Base-by-base conservation (phyloP, 2,113 vertebrate species). In the Labeo rohita region DNA sequence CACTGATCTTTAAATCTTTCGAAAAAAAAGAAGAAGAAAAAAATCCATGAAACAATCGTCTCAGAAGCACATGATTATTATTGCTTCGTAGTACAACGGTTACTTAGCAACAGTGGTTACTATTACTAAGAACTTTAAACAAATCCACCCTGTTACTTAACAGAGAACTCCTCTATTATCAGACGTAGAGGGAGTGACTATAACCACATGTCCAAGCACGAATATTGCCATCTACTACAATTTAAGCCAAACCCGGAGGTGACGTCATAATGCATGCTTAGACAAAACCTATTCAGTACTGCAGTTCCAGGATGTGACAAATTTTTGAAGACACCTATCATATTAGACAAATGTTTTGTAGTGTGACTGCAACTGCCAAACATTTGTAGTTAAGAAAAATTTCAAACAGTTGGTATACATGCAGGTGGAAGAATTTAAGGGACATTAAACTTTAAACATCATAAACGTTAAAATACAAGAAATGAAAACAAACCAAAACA, bases 121-220 rank as follows among this genome's bases (percentile, higher is more conserved):
- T 50, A 52, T 70, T 52, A 70, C 16, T 11, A 52, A 54, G 23
- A 70, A 70, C 65, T 39, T 3, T 23, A 70, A 70, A 81, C 61
- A 81, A 65, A 66, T 18, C 36, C 61, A 36, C 65, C 80, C 47
- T 70, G 45, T 82, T 82, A 36, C 47, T 21, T 39, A 82, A 82
- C 43, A 49, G 8, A 52, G 28, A 68, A 36, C 43, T 66, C 63
- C 47, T 52, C 80, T 70, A 52, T 82, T 52, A 68, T 66, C 16
- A 68, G n/a, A 82, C 16, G 8, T 16, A 68, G 21, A 70, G 65
- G 80, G 80, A 70, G 80, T 18, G 63, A 52, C 80, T 70, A 36
- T 82, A 50, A 34, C 52, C 8, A 9, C 63, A 70, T 54, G 80
- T 15, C 16, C 12, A 3, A 52, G 18, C 80, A 70, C 0, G 45